Conservation (phyloP, 2,113 vertebrate genomes). For the Leptocoma aspasia region DNA sequence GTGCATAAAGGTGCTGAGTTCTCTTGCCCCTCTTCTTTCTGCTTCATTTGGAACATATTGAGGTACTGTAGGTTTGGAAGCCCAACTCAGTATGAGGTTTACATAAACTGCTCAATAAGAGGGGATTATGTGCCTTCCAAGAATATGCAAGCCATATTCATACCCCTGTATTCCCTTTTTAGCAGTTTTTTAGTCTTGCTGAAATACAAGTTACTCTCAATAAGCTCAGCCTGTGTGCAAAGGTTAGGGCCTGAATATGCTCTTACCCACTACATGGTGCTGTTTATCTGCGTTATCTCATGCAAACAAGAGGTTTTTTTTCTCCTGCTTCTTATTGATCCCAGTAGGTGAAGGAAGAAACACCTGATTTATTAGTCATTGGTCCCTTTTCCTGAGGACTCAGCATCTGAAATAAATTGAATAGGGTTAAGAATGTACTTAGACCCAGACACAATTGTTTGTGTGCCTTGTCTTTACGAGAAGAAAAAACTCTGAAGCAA, state of each 20-base stretch:
- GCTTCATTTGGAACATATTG: not conserved
- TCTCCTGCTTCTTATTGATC: slow-evolving; percentile 41
- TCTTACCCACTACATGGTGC: not conserved
- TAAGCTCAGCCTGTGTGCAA: not conserved
- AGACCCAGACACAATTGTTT: not conserved
- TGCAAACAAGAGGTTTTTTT: not conserved
- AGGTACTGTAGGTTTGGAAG: not conserved
- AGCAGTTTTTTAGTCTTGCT: not conserved
- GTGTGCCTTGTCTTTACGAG: not conserved
- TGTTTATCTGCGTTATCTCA: slow-evolving; percentile 15
- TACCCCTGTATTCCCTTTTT: not conserved
- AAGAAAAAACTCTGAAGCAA: not conserved
- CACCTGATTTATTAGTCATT: slow-evolving; percentile 41
- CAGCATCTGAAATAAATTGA: slow-evolving; percentile 32
- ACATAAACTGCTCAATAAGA: not conserved
- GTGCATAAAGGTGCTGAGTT: not conserved
- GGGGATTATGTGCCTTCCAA: not conserved
- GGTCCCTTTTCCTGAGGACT: not conserved
- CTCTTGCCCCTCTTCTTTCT: not conserved
- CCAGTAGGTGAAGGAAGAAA: slow-evolving; percentile 4
- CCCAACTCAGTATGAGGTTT: not conserved
- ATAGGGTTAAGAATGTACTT: not conserved
- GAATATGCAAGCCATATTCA: not conserved
- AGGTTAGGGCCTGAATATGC: not conserved
- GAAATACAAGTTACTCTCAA: not conserved